Conservation (phyloP, 2,113 vertebrate species). For the Ptilorrhoa leucosticta region DNA sequence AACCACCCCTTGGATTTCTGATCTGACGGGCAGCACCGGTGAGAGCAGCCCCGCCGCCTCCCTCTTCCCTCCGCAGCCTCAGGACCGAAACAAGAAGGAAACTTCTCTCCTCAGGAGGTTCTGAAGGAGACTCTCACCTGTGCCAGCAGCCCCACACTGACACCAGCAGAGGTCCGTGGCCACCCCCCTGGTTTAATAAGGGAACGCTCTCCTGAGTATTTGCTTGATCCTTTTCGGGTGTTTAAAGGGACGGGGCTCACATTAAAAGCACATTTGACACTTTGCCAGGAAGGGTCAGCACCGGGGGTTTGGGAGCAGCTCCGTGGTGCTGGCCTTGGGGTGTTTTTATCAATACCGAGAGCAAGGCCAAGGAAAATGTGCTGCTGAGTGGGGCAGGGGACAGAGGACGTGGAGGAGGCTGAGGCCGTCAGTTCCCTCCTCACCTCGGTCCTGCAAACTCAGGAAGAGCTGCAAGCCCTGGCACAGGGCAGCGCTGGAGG, state of each 20-base stretch:
- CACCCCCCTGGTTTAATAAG: background rate
- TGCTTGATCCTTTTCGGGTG: background rate
- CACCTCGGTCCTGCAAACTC: too few species aligned
- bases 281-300: background rate
- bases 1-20: background rate
- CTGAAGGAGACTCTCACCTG: background rate
- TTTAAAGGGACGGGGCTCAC: background rate
- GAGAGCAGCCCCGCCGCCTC: background rate
- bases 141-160: background rate
- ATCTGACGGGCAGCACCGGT: accelerated
- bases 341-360: background rate
- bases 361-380: background rate
- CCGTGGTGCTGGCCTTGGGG: accelerated
- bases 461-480: background rate
- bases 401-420: background rate
- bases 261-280: background rate
- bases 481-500: background rate
- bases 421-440: accelerated
- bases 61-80: background rate
- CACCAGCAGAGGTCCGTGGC: accelerated
- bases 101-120: background rate
- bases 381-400: background rate
- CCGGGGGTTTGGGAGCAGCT: background rate
- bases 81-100: background rate
- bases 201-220: background rate